Percentiles rank a stretch among this genome's conserved stretches.
These are phyloP conservation scores for Euplagia quadripunctaria DNA, from an alignment of 2,888 invertebrate genomes.

Conservation along the genomic window DNA sequence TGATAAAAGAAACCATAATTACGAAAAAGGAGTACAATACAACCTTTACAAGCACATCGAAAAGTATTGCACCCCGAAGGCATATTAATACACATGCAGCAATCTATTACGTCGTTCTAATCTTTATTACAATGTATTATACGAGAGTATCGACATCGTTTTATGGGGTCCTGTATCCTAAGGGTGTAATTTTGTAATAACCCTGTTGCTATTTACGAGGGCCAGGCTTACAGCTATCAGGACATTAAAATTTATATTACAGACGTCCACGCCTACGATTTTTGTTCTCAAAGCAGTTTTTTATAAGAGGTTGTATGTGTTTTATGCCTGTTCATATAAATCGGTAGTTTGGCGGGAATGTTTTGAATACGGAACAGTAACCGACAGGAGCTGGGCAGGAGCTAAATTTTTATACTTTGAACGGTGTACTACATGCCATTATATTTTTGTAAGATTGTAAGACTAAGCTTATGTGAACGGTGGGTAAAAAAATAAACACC, in stretches of 20 bases:
- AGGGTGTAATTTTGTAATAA: slow-evolving; percentile 73
- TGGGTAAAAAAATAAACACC: not conserved
- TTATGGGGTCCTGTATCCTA: slow-evolving; percentile 67
- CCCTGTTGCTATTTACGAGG: slow-evolving; percentile 73
- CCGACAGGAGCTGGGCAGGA: not conserved
- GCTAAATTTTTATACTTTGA: not conserved
- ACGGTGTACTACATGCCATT: not conserved
- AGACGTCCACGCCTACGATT: slow-evolving; percentile 45
- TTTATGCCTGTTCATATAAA: slow-evolving; percentile 1
- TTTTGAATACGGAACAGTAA: not conserved
- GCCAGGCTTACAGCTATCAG: slow-evolving; percentile 74
- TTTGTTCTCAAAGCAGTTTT: slow-evolving; percentile 40
- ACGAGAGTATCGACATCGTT: slow-evolving; percentile 68
- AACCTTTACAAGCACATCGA: slow-evolving; percentile 26
- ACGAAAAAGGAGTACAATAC: slow-evolving; percentile 14
- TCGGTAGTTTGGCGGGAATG: not conserved
- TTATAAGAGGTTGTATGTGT: slow-evolving; percentile 27
- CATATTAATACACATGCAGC: slow-evolving; percentile 61
- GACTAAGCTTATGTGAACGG: not conserved
- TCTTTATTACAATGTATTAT: slow-evolving; percentile 73
- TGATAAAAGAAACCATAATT: not conserved
- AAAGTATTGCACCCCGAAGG: slow-evolving; percentile 60
- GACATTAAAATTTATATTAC: slow-evolving; percentile 71
- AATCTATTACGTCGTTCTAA: slow-evolving; percentile 69
- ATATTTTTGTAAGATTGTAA: not conserved